A percentile compares a stretch with the other conserved stretches of the same genome.
Evolutionary conservation across 1,140 invertebrate species (phyloP).

Genomic region (Bombus confusus): DNA sequence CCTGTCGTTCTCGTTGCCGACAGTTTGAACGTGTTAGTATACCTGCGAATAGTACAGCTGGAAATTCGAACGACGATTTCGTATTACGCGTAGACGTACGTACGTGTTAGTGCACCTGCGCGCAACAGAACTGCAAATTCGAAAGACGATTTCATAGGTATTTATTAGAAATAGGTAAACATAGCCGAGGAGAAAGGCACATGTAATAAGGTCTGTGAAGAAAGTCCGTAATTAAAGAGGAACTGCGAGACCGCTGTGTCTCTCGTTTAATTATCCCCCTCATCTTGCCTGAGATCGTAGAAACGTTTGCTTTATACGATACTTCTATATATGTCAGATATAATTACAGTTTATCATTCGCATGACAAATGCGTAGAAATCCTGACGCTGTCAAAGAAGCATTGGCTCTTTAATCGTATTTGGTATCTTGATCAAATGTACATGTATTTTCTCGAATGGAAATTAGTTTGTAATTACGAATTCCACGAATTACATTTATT

Average conservation of each 20-base stretch:
- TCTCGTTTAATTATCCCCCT: background rate
- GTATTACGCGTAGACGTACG: background rate
- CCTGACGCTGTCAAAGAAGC: background rate
- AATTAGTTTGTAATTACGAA: background rate
- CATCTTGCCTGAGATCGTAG: background rate
- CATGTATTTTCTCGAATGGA: background rate
- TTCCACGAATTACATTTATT: background rate
- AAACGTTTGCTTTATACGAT: background rate
- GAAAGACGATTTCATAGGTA: background rate
- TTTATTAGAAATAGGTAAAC: background rate
- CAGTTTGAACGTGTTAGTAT: background rate
- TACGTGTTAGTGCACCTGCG: background rate
- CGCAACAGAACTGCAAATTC: background rate
- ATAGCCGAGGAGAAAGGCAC: background rate
- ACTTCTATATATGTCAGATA: background rate
- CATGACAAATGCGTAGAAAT: background rate
- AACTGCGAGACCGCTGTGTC: background rate
- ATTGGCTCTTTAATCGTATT: background rate
- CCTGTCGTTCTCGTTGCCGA: constrained; percentile 34
- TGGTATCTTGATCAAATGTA: background rate
- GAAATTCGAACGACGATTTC: constrained; percentile 25
- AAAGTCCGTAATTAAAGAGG: background rate
- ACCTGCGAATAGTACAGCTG: background rate
- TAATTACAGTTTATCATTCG: background rate
- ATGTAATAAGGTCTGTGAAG: background rate